These are phyloP conservation scores for Serrognathus titanus DNA, from an alignment of 2,888 invertebrate genomes.

Conservation along the genomic window DNA sequence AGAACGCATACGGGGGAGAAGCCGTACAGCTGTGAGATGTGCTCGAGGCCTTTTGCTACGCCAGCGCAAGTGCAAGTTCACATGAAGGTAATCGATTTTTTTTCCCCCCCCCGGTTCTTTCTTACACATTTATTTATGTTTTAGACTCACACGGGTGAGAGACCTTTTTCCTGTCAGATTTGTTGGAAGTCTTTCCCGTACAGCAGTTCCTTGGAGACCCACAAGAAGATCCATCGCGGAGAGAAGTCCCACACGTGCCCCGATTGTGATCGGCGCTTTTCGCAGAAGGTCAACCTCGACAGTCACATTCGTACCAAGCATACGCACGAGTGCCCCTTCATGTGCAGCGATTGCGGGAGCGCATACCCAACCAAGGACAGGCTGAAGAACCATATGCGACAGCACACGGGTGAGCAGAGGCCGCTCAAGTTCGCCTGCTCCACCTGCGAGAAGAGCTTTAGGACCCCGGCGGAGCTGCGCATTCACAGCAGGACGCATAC, in stretches of 20 bases:
- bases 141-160: conserved; percentile 33
- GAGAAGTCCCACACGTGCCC: conserved; percentile 30
- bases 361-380: conserved; percentile 32
- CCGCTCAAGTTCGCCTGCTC: conserved; percentile 28
- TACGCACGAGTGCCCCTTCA: conserved; percentile 35
- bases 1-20: conserved; percentile 36
- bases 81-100: conserved; percentile 25
- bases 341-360: conserved; percentile 34
- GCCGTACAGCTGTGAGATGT: conserved; percentile 32
- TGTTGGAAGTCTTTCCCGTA: conserved; percentile 34
- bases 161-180: conserved; percentile 31
- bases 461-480: conserved; percentile 27
- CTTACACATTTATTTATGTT: background rate
- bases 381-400: conserved; percentile 32
- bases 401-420: conserved; percentile 35
- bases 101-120: background rate
- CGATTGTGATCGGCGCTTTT: conserved; percentile 32
- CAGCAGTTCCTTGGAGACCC: conserved; percentile 32
- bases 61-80: conserved; percentile 32
- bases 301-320: conserved; percentile 33
- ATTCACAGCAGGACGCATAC: conserved; percentile 33
- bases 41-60: conserved; percentile 30
- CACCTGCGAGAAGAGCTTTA: conserved; percentile 30
- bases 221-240: conserved; percentile 32
- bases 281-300: conserved; percentile 33